Conservation (phyloP, 2,888 invertebrate genomes). For the Rhagophthalmus giganteus region DNA sequence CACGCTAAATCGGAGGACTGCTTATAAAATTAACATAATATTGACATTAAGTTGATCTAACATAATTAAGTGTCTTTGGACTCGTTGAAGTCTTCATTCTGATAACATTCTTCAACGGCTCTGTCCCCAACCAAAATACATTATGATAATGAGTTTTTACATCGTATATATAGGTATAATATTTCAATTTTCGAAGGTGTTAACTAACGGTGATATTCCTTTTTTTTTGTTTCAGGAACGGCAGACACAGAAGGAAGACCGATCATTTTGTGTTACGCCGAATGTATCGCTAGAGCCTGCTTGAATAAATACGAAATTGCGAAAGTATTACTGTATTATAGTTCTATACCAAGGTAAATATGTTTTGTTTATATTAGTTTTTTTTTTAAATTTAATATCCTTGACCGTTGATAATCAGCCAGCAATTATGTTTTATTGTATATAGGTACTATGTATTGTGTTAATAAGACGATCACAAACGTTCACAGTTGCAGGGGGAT, state of each 20-base stretch:
- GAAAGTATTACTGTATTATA: constrained; percentile 71
- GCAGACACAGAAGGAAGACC: constrained; percentile 67
- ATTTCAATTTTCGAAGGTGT: constrained; percentile 4
- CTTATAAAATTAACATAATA: constrained; percentile 35
- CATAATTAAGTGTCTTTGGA: constrained; percentile 17
- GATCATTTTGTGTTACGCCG: constrained; percentile 68
- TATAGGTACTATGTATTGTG: no score
- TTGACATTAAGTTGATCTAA: constrained; percentile 26
- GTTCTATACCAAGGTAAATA: constrained; percentile 72
- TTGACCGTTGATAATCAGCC: no score
- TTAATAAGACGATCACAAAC: no score
- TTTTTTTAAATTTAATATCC: no score
- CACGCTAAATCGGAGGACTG: constrained; percentile 22
- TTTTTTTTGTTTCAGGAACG: constrained; percentile 62
- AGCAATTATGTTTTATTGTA: no score
- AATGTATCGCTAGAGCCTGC: constrained; percentile 61
- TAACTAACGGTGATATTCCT: neutral
- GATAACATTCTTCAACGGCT: constrained; percentile 9
- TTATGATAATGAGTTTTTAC: constrained; percentile 11
- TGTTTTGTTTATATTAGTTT: no score
- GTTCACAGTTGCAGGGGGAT: no score
- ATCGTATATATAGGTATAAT: neutral
- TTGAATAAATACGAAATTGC: constrained; percentile 70
- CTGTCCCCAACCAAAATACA: constrained; percentile 6
- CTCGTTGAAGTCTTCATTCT: constrained; percentile 15